Conservation (phyloP, 2,113 vertebrate species). For the Felis chaus region DNA sequence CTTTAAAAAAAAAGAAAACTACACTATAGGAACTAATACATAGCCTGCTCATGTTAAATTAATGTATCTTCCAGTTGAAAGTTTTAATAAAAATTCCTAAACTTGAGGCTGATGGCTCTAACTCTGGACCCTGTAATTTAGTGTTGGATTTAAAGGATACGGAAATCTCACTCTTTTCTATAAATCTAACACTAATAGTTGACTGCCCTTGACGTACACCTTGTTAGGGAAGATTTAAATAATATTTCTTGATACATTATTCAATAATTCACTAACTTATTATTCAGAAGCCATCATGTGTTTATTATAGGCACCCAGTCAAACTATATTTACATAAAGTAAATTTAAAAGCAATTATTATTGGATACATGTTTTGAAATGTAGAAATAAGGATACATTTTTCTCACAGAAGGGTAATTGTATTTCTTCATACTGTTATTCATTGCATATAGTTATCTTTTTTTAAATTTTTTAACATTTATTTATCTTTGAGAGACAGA, state of each 20-base stretch:
- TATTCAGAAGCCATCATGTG: neutral
- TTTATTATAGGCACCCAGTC: neutral
- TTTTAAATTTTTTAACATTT: no score
- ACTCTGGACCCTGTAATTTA: neutral
- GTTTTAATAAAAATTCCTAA: conserved; percentile 21
- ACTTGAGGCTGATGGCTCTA: neutral
- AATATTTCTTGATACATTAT: neutral
- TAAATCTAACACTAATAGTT: neutral
- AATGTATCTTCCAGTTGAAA: neutral
- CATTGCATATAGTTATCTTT: neutral
- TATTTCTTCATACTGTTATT: conserved; percentile 1
- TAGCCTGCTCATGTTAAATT: neutral
- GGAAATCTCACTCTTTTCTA: neutral
- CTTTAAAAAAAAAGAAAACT: neutral
- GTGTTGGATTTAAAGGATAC: neutral
- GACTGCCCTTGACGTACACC: neutral
- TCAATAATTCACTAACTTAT: neutral
- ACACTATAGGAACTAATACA: neutral
- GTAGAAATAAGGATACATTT: neutral
- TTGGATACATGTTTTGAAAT: neutral
- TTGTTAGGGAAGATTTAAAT: neutral
- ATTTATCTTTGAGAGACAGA: no score
- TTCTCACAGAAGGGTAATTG: neutral
- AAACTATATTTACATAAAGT: neutral
- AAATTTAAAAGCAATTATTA: conserved; percentile 10